Conservation (phyloP, 2,888 invertebrate genomes). For the Amphipoea lucens region DNA sequence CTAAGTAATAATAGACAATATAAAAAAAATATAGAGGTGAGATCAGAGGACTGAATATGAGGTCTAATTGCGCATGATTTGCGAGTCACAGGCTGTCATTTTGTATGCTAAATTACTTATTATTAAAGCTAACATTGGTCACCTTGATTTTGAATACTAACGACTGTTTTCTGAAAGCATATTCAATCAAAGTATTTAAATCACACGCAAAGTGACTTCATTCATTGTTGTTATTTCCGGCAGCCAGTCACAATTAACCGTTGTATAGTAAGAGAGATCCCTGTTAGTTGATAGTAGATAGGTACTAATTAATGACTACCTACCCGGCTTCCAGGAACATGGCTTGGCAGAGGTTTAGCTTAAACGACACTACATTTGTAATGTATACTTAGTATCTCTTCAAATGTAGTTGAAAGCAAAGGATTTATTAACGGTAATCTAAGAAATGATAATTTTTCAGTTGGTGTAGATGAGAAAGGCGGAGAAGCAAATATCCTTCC, state of each 20-base stretch:
- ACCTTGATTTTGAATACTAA: slow-evolving; percentile 42
- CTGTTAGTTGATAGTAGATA: too few relatives aligned
- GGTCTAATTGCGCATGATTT: slow-evolving; percentile 36
- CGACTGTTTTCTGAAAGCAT: slow-evolving; percentile 12
- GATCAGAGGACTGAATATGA: slow-evolving; percentile 32
- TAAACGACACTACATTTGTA: background rate
- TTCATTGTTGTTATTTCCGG: background rate
- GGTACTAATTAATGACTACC: too few relatives aligned
- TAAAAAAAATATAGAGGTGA: slow-evolving; percentile 47
- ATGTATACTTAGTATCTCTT: background rate
- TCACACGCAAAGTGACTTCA: background rate
- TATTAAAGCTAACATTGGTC: slow-evolving; percentile 27
- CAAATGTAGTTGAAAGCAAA: background rate
- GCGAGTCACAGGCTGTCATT: slow-evolving; percentile 30
- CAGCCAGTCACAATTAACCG: background rate
- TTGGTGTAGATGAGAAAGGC: background rate
- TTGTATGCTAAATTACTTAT: slow-evolving; percentile 23
- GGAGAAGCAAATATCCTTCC: background rate
- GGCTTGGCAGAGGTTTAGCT: background rate
- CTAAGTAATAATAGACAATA: slow-evolving; percentile 30
- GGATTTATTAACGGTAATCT: background rate
- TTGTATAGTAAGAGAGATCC: background rate
- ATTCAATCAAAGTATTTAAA: slow-evolving; percentile 2
- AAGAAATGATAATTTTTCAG: background rate
- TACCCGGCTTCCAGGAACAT: background rate